Base-by-base conservation (phyloP, 2,113 vertebrate species). In the Pithys albifrons region DNA sequence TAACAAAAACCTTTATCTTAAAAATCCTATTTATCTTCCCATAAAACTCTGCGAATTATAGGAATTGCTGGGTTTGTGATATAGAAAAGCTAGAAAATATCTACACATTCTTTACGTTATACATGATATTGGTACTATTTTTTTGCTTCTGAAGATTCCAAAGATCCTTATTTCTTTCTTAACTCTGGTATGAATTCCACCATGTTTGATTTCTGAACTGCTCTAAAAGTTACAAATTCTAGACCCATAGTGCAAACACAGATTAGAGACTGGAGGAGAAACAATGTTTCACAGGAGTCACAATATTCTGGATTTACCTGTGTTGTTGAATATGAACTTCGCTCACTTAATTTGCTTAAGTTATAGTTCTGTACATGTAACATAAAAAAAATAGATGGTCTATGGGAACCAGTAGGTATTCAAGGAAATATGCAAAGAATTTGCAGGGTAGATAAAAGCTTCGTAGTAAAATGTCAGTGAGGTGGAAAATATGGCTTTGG, bases 401-500 rank as follows among this genome's bases (percentile, higher is more conserved):
- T 65, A 5, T 37, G 28, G 33, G 24, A 86, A 17, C 71, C 46
- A 35, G 14, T 27, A 43, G 4, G 9, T 24, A 37, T 84, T 90
- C 67, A 93, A 86, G 13, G 28, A 90, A 88, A 80, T 29, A 59
- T 13, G 27, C 27, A 71, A 48, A 71, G 78, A 18, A 66, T 95
- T 89, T 93, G 33, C 67, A 86, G 72, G 24, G 16, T 35, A 93
- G 55, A 83, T 86, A 76, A 93, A 86, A 5, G 28, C 15, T 93
- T 70, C 0, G 0, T 52, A 81, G 65, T 48, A 37, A 96, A 94
- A 86, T 92, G 65, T 78, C 90, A 89, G 6, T 93, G 66, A 95
- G 27, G 52, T 88, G 39, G 71, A 95, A 96, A 93, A 93, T 94
- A 69, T 12, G 61, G 24, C 13, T 93, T 88, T 81, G 75, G 75